A percentile compares a stretch with the other conserved stretches of the same genome.
phyloP scores from a whole-genome alignment of 2,888 invertebrate species.

The Nomada flava region DNA sequence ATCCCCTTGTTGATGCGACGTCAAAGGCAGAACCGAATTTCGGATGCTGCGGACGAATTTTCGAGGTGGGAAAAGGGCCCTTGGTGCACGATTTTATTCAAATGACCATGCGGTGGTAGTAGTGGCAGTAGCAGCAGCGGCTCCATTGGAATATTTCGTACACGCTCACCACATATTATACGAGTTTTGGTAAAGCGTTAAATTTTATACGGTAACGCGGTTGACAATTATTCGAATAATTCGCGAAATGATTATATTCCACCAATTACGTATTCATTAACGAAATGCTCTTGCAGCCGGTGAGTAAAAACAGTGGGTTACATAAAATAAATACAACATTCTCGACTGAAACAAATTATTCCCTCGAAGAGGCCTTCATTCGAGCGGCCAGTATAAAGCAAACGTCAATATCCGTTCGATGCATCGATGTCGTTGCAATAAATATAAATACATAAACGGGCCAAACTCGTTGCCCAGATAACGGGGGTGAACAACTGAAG shows the following conservation, averaged over 20 bases:
- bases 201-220: background rate
- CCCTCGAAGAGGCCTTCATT: background rate
- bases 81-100: background rate
- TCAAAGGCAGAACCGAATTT: constrained; percentile 36
- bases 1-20: constrained; percentile 1
- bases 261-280: background rate
- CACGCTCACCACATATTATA: too few species aligned
- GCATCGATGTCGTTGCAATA: constrained; percentile 4
- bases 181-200: too few species aligned
- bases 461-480: constrained; percentile 5
- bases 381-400: background rate
- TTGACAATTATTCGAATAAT: background rate
- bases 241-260: background rate
- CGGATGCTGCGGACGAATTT: background rate
- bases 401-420: background rate
- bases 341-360: background rate
- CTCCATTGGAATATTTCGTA: too few species aligned
- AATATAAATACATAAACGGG: constrained; percentile 27
- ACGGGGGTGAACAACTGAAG: background rate
- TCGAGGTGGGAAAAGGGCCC: background rate
- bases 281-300: background rate
- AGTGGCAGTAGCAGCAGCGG: too few species aligned
- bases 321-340: background rate
- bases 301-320: background rate
- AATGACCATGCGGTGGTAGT: background rate